Evolutionary conservation across 2,888 invertebrate genomes (phyloP).

Genomic region (Deroplatys truncata): DNA sequence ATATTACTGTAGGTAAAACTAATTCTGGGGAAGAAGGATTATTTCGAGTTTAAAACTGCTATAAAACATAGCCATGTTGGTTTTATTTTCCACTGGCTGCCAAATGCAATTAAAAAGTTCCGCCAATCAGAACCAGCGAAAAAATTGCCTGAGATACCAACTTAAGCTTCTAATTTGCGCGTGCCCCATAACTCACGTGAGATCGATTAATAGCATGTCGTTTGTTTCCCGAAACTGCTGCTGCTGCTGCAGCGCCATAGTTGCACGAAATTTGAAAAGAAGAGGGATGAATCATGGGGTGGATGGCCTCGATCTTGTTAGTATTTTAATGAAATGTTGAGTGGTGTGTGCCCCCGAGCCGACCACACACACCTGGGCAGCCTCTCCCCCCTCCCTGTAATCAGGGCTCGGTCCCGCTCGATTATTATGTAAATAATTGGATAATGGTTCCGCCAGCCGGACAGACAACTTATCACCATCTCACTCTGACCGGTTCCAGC

Average conservation of each 20-base stretch:
- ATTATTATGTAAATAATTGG: constrained; percentile 27
- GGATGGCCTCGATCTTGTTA: neutral
- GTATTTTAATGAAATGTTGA: neutral
- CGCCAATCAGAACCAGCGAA: no score
- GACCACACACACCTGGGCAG: neutral
- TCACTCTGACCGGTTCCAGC: neutral
- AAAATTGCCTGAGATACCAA: no score
- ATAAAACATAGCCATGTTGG: no score
- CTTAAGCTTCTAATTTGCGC: no score
- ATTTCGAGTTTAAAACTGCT: no score
- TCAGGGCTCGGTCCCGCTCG: neutral
- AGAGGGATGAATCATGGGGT: neutral
- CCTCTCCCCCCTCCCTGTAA: neutral
- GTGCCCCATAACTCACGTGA: no score
- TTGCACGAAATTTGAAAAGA: neutral
- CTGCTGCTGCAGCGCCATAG: neutral
- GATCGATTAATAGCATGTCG: no score
- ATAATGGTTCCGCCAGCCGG: constrained; percentile 10
- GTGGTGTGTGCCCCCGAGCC: neutral
- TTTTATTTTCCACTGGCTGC: no score
- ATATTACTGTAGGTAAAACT: no score
- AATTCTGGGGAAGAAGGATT: no score
- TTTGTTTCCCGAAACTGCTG: no score
- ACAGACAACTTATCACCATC: neutral
- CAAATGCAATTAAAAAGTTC: no score